Evolutionary conservation across 2,113 vertebrate genomes (phyloP), one percentile per base, ranked within the genome.

Genomic region (Oostethus manadensis): DNA sequence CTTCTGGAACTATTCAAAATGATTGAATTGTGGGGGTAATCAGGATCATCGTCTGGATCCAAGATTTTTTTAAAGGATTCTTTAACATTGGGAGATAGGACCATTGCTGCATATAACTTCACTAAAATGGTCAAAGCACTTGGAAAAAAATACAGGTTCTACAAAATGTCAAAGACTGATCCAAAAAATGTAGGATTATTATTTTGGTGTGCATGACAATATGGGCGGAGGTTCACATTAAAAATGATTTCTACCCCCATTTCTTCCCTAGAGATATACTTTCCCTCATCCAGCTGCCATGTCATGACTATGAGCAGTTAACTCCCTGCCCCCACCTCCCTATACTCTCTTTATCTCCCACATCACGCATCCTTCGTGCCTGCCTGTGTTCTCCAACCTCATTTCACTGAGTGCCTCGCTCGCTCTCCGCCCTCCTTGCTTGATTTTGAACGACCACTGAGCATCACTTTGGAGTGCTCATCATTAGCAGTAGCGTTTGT

Each of bases 391-490:
- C 44, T 53, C 43, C 18, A 26, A 44, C 33, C 42, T 49, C 33
- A 74, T 51, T 63, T 40, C 54, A 20, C 22, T 23, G 5, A 66
- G 62, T 70, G 51, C 56, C 18, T 38, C 33, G n/a, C 48, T n/a
- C 56, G 29, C 51, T 58, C 50, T 6, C 26, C 3, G 6, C 26
- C 26, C 26, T 0, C 20, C 4, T 46, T 47, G 48, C 56, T 54
- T 51, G 33, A 73, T 67, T 68, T 68, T 48, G 18, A 63, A 48
- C 54, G 64, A 73, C 73, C 42, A 54, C 60, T 14, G 23, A 66
- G 55, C 16, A 14, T 33, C 14, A 0, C 14, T 49, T 54, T 58
- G n/a, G 62, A 54, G 38, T 63, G 60, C 11, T 54, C 53, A 38
- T 18, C 61, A 22, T 66, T 15, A 42, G 56, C 66, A 59, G 47